Evolutionary conservation across 2,888 invertebrate species (phyloP), one percentile per base, ranked within the genome.

Genomic region (Drosophila merina): DNA sequence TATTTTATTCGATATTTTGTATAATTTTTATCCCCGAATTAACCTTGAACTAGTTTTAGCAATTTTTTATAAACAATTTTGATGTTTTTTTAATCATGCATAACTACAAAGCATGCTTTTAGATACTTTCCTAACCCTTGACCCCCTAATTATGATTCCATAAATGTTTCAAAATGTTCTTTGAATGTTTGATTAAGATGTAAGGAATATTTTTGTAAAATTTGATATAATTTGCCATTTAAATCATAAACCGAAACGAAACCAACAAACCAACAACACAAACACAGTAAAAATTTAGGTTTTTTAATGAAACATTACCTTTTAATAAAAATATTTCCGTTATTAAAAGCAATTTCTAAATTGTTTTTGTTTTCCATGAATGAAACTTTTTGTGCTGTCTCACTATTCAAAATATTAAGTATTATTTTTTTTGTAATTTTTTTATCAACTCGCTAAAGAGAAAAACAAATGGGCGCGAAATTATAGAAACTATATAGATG

Each of bases 351-450:
- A 88, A 91, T 91, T 89, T 91, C 91, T 82, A 91, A 87, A 86
- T 90, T 90, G 81, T 88, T 91, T 91, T 90, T 88, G 82, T 91
- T 91, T 90, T 91, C 91, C 91, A 91, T 91, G 91, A 89, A 91
- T 91, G 88, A 79, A 77, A 82, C 52, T 79, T 88, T 85, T 79
- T 10, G n/a, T n/a, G n/a, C n/a, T n/a, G n/a, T n/a, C 60, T 40
- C 63, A 45, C 47, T 47, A 2, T n/a, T 60, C 20, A 33, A 57
- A 40, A 9, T n/a, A 9, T 49, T 8, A 33, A 31, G 28, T 28
- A 26, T 20, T 20, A 20, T 30, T 12, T 44, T 25, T 33, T 14
- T 14, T 14, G 1, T 14, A 14, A 14, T 14, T 14, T 14, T 42
- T 38, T 5, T 47, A 63, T 12, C 47, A 36, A 33, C 31, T 45